Base-by-base conservation (phyloP, 1,140 invertebrate genomes). In the Heliconius himera region DNA sequence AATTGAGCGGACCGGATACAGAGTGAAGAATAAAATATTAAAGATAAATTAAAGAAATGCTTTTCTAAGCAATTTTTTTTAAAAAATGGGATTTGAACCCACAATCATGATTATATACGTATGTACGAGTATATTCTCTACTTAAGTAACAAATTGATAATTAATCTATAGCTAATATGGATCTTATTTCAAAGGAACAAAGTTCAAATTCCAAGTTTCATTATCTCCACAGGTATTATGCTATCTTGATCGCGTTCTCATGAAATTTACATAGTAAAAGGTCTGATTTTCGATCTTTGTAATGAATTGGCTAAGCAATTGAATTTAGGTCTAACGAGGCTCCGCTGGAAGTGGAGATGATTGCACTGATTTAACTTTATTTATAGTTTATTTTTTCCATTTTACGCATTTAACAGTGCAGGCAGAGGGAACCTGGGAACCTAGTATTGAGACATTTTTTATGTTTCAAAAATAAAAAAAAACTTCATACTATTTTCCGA, bases 251-350 rank as follows among this genome's bases (percentile, higher is more conserved):
- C 49, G 29, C 49, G 56, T 78, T 73, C 51, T 60, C 18, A 51
- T 20, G 26, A 54, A 78, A 78, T 78, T 78, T 73, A 78, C 76
- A 78, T 78, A 73, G 76, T 41, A 78, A 78, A 49, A 78, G 76
- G 70, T n/a, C 33, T 78, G 76, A 78, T 78, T 78, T 72, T 73
- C 70, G 70, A 78, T 78, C 54, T 73, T 78, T 51, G 49, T 78
- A 78, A 78, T 78, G 76, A 78, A 78, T 78, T 78, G 76, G 76
- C 33, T 56, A 73, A 73, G 72, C 70, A 33, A 73, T 78, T 78
- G 70, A 73, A 77, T 77, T 77, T 54, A 72, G 76, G 70, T 72
- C 76, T 73, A 77, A 77, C 76, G 41, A 77, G 76, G 70, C 51
- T 72, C 20, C 26, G 70, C 70, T 73, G 76, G 49, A 22, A 36